Conservation (phyloP, 2,888 invertebrate genomes). For the Byasa hedistus region DNA sequence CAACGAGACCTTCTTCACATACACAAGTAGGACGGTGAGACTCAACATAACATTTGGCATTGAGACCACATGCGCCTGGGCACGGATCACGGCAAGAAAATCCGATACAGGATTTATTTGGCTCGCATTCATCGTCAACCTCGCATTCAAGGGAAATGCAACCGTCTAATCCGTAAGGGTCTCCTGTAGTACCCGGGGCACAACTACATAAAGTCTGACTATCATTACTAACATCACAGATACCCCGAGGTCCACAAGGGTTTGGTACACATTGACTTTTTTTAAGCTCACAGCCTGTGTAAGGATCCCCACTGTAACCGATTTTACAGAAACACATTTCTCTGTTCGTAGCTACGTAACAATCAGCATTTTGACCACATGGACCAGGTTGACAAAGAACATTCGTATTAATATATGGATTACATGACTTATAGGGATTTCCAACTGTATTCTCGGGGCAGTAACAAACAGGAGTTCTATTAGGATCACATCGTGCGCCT, state of each 20-base stretch:
- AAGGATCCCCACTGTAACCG: constrained; percentile 89
- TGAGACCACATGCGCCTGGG: constrained; percentile 88
- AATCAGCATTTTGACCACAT: constrained; percentile 90
- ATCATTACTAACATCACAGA: constrained; percentile 84
- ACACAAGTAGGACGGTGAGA: constrained; percentile 89
- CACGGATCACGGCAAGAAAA: constrained; percentile 91
- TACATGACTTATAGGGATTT: constrained; percentile 89
- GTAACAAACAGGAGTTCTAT: constrained; percentile 88
- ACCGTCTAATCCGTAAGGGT: constrained; percentile 85
- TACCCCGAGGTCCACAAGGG: constrained; percentile 89
- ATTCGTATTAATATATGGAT: constrained; percentile 76
- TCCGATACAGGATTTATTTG: constrained; percentile 87
- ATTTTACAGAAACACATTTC: constrained; percentile 91
- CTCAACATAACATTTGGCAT: constrained; percentile 86
- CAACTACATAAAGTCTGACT: constrained; percentile 87
- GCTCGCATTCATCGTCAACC: constrained; percentile 87
- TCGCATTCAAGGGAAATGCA: constrained; percentile 90
- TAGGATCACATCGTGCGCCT: constrained; percentile 89
- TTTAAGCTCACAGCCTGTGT: constrained; percentile 85
- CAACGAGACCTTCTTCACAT: constrained; percentile 85
- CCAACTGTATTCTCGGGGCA: constrained; percentile 91
- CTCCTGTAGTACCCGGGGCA: constrained; percentile 86
- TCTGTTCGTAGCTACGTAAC: constrained; percentile 88
- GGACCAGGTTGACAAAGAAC: constrained; percentile 89
- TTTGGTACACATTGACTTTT: constrained; percentile 88